Evolutionary conservation across 2,888 invertebrate genomes (phyloP).

Genomic region (Litoditis marina): DNA sequence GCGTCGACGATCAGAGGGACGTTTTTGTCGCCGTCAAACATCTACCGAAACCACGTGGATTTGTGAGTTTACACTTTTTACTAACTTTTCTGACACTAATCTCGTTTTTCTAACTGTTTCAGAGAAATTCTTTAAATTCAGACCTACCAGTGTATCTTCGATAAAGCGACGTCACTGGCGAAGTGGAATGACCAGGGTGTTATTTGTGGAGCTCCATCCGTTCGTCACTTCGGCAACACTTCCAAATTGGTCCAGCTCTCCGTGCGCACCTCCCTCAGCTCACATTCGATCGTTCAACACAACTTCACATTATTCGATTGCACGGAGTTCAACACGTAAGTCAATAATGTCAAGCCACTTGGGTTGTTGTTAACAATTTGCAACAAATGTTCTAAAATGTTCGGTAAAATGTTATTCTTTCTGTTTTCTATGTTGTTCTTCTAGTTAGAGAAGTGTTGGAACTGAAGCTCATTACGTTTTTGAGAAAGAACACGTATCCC

Average conservation of each 20-base stretch:
- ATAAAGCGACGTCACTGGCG: conserved; percentile 27
- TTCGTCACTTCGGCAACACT: background rate
- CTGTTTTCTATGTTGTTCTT: too few species aligned
- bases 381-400: too few species aligned
- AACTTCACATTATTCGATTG: conserved; percentile 61
- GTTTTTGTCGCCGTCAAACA: conserved; percentile 30
- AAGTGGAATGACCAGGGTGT: conserved; percentile 42
- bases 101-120: too few species aligned
- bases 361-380: too few species aligned
- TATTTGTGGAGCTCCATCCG: conserved; percentile 32
- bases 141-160: conserved; percentile 49
- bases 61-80: conserved; percentile 18
- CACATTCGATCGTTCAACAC: conserved; percentile 35
- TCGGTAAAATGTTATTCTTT: too few species aligned
- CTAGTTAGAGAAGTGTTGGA: background rate
- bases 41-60: conserved; percentile 35
- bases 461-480: too few species aligned
- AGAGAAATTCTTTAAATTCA: too few species aligned
- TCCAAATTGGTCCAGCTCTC: conserved; percentile 11
- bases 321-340: conserved; percentile 58
- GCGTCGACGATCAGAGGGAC: conserved; percentile 21
- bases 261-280: conserved; percentile 29
- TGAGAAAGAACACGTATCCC: too few species aligned
- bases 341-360: too few species aligned
- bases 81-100: background rate